phyloP scores from a whole-genome alignment of 2,888 invertebrate species.

The Autographa pulchrina region DNA sequence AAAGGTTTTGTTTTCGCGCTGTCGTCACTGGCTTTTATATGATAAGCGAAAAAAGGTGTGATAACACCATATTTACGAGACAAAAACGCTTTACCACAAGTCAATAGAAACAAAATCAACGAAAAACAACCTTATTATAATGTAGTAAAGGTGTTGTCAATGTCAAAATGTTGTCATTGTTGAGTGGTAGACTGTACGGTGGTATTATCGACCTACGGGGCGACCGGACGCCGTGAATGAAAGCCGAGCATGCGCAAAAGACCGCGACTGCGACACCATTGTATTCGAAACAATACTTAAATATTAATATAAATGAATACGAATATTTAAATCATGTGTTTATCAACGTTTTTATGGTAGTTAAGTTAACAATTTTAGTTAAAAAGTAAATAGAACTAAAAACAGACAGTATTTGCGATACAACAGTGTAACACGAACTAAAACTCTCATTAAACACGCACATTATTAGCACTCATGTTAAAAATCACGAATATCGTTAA shows the following conservation, averaged over 20 bases:
- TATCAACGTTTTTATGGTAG: background rate
- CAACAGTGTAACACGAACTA: constrained; percentile 21
- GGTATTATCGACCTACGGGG: constrained; percentile 69
- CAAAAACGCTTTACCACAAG: background rate
- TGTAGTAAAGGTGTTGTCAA: constrained; percentile 20
- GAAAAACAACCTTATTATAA: constrained; percentile 16
- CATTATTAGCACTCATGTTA: constrained; percentile 13
- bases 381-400: constrained; percentile 22
- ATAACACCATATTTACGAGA: constrained; percentile 8
- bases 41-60: constrained; percentile 6
- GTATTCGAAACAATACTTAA: constrained; percentile 50
- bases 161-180: constrained; percentile 22
- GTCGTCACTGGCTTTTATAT: constrained; percentile 12
- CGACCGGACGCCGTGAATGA: constrained; percentile 72
- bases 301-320: constrained; percentile 23
- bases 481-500: constrained; percentile 27
- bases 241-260: constrained; percentile 71
- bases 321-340: background rate
- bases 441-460: constrained; percentile 25
- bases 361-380: background rate
- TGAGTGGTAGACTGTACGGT: constrained; percentile 54
- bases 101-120: constrained; percentile 11
- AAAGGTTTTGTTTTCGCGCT: constrained; percentile 9
- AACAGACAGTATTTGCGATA: constrained; percentile 40
- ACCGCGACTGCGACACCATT: constrained; percentile 47